Evolutionary conservation across 37 sponge, comb jelly and placozoan genomes (phyloP), one percentile per base, ranked within the genome.

Genomic region (Diacarnus erythraeanus): DNA sequence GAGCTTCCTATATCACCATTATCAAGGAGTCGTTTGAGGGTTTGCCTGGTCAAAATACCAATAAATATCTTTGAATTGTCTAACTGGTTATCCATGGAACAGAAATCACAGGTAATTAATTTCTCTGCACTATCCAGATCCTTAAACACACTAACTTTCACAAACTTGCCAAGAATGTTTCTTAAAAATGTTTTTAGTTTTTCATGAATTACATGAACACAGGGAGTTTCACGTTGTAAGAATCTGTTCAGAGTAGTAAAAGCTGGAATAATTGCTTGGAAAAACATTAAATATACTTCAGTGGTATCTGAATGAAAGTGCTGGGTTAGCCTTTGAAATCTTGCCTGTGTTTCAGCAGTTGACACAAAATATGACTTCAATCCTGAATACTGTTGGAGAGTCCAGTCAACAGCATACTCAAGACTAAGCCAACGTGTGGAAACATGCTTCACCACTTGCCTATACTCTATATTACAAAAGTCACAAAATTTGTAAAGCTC

Each of bases 391-490:
- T 35, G 51, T 43, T 86, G 34, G 25, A 86, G 47, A 21, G 74
- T 42, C 18, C 72, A 69, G 3, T 43, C 68, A 67, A 86, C 67
- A 40, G 81, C 76, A 20, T 12, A 27, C 35, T 75, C 81, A 15
- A 86, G 56, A n/a, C n/a, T n/a, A n/a, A n/a, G n/a, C n/a, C n/a
- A 87, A 18, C 87, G 29, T 23, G 82, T 81, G 27, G 36, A 42
- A n/a, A 87, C 75, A 68, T 87, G 75, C 35, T 87, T 81, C 21
- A 87, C 12, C 12, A 87, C 33, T 57, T 87, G 39, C 27, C 83
- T 66, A 64, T 83, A 77, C 20, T 82, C 21, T 38, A 82, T 61
- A 23, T 77, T 80, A 72, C 83, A 83, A 39, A 87, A 81, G 18
- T 21, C 25, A 33, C 71, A 77, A 67, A 69, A 76, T 33, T 87